Evolutionary conservation across 2,888 invertebrate genomes (phyloP).

Genomic region (Synergus gifuensis): DNA sequence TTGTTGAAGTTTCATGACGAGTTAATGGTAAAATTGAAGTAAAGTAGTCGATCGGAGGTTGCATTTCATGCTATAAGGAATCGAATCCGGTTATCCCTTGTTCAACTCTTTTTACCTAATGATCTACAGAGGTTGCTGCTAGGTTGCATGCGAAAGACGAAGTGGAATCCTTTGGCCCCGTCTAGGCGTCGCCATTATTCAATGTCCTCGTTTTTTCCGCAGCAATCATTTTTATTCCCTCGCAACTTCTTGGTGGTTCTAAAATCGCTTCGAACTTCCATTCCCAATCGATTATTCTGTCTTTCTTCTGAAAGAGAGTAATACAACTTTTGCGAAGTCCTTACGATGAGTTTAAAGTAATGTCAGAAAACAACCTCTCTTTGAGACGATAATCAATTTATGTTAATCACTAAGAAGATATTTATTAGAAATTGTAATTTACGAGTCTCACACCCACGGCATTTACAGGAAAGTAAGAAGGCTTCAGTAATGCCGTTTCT

Average conservation of each 20-base stretch:
- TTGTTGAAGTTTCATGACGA: background rate
- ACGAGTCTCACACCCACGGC: background rate
- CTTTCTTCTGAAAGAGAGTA: conserved; percentile 29
- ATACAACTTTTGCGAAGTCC: conserved; percentile 23
- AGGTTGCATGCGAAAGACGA: conserved; percentile 48
- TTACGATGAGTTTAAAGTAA: background rate
- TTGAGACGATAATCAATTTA: background rate
- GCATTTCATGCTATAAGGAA: background rate
- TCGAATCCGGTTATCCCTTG: conserved; percentile 7
- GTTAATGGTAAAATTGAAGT: conserved; percentile 33
- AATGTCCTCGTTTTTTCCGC: conserved; percentile 55
- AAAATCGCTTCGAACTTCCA: conserved; percentile 44
- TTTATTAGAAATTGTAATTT: background rate
- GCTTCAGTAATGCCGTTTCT: conserved; percentile 2
- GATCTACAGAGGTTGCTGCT: conserved; percentile 40
- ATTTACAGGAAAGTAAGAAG: conserved; percentile 1
- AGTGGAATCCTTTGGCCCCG: conserved; percentile 46
- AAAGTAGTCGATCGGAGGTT: conserved; percentile 4
- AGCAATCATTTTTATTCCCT: conserved; percentile 51
- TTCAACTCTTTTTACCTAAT: conserved; percentile 45
- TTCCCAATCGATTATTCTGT: conserved; percentile 51
- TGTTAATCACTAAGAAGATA: background rate
- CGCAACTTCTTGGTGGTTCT: conserved; percentile 44
- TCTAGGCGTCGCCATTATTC: conserved; percentile 53
- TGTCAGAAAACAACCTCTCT: background rate